A percentile compares a stretch with the other conserved stretches of the same genome.
phyloP scores from a whole-genome alignment of 2,888 invertebrate genomes.

The Margaritifera margaritifera region DNA sequence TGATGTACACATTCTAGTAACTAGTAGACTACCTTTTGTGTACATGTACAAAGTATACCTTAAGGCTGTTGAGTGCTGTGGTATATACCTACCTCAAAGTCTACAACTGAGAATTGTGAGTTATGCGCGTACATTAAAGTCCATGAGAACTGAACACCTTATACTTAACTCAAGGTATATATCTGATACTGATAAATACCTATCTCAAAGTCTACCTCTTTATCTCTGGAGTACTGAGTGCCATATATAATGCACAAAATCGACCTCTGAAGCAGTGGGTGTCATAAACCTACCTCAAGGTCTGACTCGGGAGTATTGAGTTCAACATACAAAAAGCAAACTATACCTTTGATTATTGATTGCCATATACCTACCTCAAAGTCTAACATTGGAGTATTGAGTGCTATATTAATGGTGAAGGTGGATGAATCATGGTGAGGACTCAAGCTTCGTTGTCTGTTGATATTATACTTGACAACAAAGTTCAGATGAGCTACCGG shows the following conservation, averaged over 20 bases:
- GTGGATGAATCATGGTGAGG: slow-evolving; percentile 99
- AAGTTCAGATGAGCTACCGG: slow-evolving; percentile 93
- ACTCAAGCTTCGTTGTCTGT: slow-evolving; percentile 93
- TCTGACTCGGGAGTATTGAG: slow-evolving; percentile 82
- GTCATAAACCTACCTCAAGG: slow-evolving; percentile 50
- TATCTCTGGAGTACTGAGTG: no score
- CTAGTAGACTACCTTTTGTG: no score
- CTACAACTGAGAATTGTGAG: slow-evolving; percentile 83
- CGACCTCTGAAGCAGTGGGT: neutral
- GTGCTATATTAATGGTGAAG: slow-evolving; percentile 95
- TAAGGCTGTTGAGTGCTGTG: no score
- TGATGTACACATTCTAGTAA: no score
- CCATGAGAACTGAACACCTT: neutral
- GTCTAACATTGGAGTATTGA: slow-evolving; percentile 82
- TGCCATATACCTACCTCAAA: slow-evolving; percentile 75
- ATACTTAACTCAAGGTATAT: no score
- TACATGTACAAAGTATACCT: no score
- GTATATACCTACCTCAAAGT: no score
- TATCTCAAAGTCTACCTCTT: slow-evolving; percentile 74
- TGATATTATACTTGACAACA: slow-evolving; percentile 96
- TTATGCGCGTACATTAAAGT: slow-evolving; percentile 87
- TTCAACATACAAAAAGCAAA: slow-evolving; percentile 90
- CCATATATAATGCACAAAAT: no score
- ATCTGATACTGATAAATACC: no score
- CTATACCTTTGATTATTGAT: neutral